A percentile compares a stretch with the other conserved stretches of the same genome.
Conservation (phyloP, 2,113 vertebrate genomes). For the Podiceps cristatus region DNA sequence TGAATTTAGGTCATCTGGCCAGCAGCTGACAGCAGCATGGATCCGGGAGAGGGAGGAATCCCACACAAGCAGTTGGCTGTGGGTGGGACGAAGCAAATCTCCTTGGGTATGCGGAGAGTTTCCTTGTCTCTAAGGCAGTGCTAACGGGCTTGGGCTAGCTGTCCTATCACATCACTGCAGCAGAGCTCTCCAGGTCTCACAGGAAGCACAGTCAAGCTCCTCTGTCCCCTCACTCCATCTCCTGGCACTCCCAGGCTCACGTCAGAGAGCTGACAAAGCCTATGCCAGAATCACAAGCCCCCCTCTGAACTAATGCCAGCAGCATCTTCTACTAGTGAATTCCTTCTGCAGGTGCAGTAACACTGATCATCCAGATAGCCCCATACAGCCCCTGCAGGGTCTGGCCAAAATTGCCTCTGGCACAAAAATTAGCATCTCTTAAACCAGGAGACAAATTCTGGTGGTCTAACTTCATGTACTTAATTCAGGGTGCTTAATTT, state of each 20-base stretch:
- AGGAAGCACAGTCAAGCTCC: background rate
- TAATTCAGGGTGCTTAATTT: background rate
- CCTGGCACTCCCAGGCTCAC: background rate
- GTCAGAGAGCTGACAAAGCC: background rate
- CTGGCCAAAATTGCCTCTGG: background rate
- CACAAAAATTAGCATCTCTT: background rate
- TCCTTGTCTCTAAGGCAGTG: background rate
- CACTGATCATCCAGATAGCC: background rate
- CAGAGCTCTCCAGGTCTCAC: background rate
- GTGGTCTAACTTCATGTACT: background rate
- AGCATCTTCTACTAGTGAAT: background rate
- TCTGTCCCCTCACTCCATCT: background rate
- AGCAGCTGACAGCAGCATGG: background rate
- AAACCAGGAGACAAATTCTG: background rate
- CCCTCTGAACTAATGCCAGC: background rate
- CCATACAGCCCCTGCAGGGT: background rate
- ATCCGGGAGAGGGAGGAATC: slow-evolving; percentile 57
- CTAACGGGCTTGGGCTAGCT: background rate
- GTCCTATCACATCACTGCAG: background rate
- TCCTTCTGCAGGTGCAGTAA: background rate
- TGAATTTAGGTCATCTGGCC: background rate
- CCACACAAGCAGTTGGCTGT: background rate
- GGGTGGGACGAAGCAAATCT: background rate
- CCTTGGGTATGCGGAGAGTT: background rate
- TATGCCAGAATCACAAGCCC: background rate